Percentiles rank a stretch among this genome's conserved stretches.
Conservation (phyloP, 2,113 vertebrate species). For the Camelus bactrianus region DNA sequence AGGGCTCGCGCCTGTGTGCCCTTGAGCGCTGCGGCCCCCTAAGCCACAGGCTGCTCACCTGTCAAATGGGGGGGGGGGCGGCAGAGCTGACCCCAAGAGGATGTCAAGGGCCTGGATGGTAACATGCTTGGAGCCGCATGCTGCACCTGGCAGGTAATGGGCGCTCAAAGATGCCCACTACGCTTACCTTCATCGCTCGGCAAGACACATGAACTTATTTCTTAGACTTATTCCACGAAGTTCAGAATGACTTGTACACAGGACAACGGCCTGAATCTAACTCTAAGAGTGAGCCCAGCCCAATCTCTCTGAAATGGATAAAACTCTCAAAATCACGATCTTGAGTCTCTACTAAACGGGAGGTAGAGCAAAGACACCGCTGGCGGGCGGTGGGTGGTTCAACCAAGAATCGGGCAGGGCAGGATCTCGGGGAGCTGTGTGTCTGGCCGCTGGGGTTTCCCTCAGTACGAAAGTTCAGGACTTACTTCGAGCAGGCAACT, state of each 20-base stretch:
- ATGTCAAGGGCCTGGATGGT: no score
- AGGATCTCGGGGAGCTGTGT: background rate
- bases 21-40: background rate
- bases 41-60: background rate
- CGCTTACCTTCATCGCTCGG: no score
- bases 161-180: background rate
- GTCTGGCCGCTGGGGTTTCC: background rate
- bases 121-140: accelerated
- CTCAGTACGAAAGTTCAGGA: background rate
- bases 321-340: background rate
- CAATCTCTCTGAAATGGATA: background rate
- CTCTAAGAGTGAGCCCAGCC: background rate
- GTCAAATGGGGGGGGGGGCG: background rate
- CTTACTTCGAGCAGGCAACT: background rate
- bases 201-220: background rate
- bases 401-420: background rate
- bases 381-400: no score
- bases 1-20: background rate
- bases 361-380: background rate
- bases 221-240: background rate
- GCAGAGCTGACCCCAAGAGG: background rate
- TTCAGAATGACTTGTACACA: background rate
- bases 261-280: background rate
- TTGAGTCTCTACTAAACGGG: background rate
- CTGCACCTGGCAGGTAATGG: accelerated